These are phyloP conservation scores for Taurulus bubalis DNA, from an alignment of 2,113 vertebrate genomes.

Conservation along the genomic window DNA sequence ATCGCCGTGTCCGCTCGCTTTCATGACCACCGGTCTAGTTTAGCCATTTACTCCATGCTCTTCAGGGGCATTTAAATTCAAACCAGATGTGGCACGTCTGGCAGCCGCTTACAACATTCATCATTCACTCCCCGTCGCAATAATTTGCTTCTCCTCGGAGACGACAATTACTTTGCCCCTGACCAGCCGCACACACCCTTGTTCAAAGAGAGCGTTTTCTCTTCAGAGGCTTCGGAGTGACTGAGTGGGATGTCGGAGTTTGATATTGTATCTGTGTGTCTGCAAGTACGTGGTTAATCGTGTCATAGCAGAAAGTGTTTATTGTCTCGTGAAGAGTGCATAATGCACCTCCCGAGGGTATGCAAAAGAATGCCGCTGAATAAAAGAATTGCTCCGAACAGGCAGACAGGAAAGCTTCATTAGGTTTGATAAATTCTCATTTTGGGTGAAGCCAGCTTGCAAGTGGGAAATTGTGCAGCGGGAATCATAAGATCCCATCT, in stretches of 20 bases:
- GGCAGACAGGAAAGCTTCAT: slow-evolving; percentile 33
- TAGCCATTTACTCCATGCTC: slow-evolving; percentile 33
- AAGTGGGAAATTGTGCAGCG: neutral
- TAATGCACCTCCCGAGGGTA: slow-evolving; percentile 42
- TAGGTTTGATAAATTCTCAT: slow-evolving; percentile 41
- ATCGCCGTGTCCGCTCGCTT: slow-evolving; percentile 13
- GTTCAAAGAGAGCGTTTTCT: slow-evolving; percentile 38
- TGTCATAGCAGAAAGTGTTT: slow-evolving; percentile 46
- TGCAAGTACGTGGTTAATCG: slow-evolving; percentile 53
- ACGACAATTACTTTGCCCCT: slow-evolving; percentile 61
- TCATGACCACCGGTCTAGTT: slow-evolving; percentile 31
- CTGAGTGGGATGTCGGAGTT: slow-evolving; percentile 36
- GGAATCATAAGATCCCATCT: slow-evolving; percentile 4
- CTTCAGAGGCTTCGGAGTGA: slow-evolving; percentile 19
- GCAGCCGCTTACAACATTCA: slow-evolving; percentile 63
- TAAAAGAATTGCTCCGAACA: slow-evolving; percentile 29
- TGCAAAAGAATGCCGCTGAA: slow-evolving; percentile 18
- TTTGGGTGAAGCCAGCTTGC: slow-evolving; percentile 16
- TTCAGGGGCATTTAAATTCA: slow-evolving; percentile 58
- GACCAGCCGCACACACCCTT: slow-evolving; percentile 46
- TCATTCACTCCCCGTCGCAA: slow-evolving; percentile 68
- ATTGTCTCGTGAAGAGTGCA: slow-evolving; percentile 52
- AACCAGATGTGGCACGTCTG: slow-evolving; percentile 64
- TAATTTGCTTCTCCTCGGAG: slow-evolving; percentile 67
- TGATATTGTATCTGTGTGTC: slow-evolving; percentile 53